Percentiles rank a stretch among this genome's conserved stretches.
Evolutionary conservation across 2,113 vertebrate genomes (phyloP).

Genomic region (Orycteropus afer): DNA sequence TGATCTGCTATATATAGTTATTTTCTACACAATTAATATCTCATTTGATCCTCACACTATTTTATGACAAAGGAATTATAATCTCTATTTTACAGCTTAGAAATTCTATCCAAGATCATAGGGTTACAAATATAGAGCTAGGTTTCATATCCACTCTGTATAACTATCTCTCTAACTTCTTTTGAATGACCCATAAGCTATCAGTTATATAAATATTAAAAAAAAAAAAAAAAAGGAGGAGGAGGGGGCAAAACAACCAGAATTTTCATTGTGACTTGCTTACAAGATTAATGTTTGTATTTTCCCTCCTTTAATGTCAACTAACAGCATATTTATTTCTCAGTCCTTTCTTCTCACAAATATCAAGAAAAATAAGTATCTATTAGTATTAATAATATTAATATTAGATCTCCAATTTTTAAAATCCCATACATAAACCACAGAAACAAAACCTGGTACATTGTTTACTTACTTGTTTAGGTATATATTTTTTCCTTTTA

Average conservation of each 20-base stretch:
- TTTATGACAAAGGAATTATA: neutral
- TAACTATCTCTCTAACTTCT: neutral
- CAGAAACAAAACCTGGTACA: neutral
- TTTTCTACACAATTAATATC: neutral
- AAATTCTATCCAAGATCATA: neutral
- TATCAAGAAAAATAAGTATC: constrained; percentile 15
- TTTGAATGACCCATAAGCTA: no score
- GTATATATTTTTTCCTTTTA: neutral
- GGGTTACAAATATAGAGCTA: neutral
- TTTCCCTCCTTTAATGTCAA: neutral
- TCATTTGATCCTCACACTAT: neutral
- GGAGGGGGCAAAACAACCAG: neutral
- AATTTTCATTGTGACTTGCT: neutral
- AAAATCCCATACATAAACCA: neutral
- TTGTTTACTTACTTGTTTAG: neutral
- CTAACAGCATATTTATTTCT: neutral
- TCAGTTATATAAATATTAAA: rapidly evolving
- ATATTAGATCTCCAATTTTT: neutral
- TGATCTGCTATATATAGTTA: neutral
- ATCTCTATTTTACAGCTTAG: neutral
- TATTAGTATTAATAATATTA: no score
- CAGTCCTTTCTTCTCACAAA: neutral
- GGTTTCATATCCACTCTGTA: no score
- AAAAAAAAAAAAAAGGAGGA: no score
- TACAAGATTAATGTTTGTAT: neutral